Conservation (phyloP, 2,113 vertebrate species). For the Muntiacus muntjak region DNA sequence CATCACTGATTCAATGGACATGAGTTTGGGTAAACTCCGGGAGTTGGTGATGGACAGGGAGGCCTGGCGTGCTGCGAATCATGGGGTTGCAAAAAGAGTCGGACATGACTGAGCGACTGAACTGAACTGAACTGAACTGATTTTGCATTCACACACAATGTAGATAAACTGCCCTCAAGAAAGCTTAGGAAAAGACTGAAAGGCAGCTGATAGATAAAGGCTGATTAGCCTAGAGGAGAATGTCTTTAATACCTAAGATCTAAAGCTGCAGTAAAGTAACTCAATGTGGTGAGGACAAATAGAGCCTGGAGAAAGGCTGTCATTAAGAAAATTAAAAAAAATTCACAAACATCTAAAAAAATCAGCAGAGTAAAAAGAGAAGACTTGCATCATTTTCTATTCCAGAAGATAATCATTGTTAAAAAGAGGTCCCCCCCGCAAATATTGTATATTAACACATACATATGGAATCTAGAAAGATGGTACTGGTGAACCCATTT, state of each 20-base stretch:
- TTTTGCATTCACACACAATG: not conserved
- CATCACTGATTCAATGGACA: too few relatives aligned
- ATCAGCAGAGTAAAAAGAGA: not conserved
- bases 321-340: not conserved
- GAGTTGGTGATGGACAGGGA: too few relatives aligned
- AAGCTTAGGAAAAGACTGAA: constrained; percentile 9
- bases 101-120: too few relatives aligned
- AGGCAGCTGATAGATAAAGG: not conserved
- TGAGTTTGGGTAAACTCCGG: too few relatives aligned
- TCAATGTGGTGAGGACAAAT: not conserved
- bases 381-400: not conserved
- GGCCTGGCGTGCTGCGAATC: too few relatives aligned
- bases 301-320: not conserved
- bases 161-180: not conserved
- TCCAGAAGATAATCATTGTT: not conserved
- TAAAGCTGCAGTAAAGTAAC: not conserved
- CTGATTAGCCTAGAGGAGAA: not conserved
- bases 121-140: not conserved
- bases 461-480: not conserved
- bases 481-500: not conserved
- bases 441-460: not conserved
- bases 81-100: too few relatives aligned
- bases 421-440: not conserved
- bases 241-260: not conserved
- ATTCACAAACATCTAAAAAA: not conserved